These are phyloP conservation scores for Litocranius walleri DNA, from an alignment of 2,113 vertebrate genomes.

Conservation along the genomic window DNA sequence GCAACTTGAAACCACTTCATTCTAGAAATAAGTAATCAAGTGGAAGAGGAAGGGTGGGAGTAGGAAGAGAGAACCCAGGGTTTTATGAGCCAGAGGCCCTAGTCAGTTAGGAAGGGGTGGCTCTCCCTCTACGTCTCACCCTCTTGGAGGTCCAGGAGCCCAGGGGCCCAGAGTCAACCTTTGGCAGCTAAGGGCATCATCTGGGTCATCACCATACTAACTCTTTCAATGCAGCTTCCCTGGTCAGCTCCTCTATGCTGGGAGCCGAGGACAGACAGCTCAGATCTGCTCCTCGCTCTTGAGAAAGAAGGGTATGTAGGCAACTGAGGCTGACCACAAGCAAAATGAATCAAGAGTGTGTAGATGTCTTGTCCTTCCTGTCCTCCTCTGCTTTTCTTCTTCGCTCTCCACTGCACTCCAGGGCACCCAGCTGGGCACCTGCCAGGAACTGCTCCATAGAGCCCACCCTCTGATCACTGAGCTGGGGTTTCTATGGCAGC, in stretches of 20 bases:
- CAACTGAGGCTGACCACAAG: neutral
- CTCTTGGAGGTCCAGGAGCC: neutral
- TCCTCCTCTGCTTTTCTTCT: neutral
- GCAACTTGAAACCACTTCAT: slow-evolving; percentile 41
- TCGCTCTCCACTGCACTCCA: neutral
- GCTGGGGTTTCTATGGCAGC: neutral
- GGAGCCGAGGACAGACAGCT: neutral
- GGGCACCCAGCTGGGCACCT: neutral
- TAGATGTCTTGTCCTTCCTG: neutral
- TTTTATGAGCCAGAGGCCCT: neutral
- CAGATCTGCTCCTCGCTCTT: neutral
- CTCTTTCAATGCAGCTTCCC: neutral
- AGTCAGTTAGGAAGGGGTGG: neutral
- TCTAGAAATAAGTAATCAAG: slow-evolving; percentile 25
- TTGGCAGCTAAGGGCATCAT: neutral
- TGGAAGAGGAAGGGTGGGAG: neutral
- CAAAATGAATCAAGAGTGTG: neutral
- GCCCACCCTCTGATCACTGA: neutral
- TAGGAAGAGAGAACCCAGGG: neutral
- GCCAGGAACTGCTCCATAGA: neutral
- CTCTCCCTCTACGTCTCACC: neutral
- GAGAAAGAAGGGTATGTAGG: neutral
- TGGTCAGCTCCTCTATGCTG: neutral
- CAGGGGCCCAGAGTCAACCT: neutral
- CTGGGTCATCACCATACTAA: too few species aligned